Base-by-base conservation (phyloP, 2,888 invertebrate species). In the Norana najaformis region DNA sequence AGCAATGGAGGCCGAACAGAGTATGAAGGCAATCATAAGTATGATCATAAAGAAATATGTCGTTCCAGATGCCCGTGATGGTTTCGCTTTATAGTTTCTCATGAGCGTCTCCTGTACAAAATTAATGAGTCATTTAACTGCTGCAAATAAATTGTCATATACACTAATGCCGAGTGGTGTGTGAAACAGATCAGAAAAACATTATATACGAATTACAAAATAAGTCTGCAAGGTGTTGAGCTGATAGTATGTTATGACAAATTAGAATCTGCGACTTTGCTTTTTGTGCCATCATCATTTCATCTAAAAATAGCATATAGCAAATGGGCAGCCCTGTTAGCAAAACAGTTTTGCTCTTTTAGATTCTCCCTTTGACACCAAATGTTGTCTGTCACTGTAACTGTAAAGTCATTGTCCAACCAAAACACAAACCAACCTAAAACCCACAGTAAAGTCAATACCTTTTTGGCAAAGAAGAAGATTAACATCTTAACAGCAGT, bases 31-130 rank as follows among this genome's bases (percentile, higher is more conserved):
- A 0, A 97, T 93, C 0, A 98, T 94, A 8, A 98, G 94, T 0
- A 97, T 97, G 0, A 97, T 96, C 97, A 97, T 97, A 94, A 97
- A 98, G 90, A 97, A 95, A 0, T 97, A 97, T 93, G 97, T 97
- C 0, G 97, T 97, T 91, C 97, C 96, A 0, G 97, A 97, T 0
- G 97, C 97, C 89, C 97, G 96, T 93, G 97, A 97, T 0, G 96
- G 96, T 0, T 96, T 96, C 13, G 97, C 97, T 0, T 96, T 96
- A 91, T 97, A 97, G 94, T 97, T 98, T 0, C 96, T 96, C 0
- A 97, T 93, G 94, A 85, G 85, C 18, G 85, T 36, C 4, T 3
- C 37, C 85, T 85, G 37, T 23, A 13, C 36, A 37, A 85, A 30
- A 85, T 85, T n/a, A 69, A 69, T 8, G 30, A n/a, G 69, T 69